These are phyloP conservation scores for Andrena minutula DNA, from an alignment of 2,888 invertebrate species.

Conservation along the genomic window DNA sequence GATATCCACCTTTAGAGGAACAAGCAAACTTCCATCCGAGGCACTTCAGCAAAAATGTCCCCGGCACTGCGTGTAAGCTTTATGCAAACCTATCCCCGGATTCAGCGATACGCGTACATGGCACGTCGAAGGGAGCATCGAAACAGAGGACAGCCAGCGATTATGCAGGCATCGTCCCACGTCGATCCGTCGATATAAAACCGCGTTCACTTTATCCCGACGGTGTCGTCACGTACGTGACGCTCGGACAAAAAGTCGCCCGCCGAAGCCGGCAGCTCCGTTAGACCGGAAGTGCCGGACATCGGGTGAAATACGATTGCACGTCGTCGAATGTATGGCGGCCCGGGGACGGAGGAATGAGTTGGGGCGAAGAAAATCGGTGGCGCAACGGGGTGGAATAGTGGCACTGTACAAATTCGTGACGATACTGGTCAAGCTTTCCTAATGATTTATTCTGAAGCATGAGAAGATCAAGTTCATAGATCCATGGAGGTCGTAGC, in stretches of 20 bases:
- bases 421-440: not conserved
- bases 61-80: not conserved
- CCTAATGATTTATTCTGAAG: too few relatives aligned
- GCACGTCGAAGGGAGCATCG: constrained; percentile 43
- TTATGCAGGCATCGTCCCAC: constrained; percentile 44
- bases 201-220: constrained; percentile 38
- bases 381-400: not conserved
- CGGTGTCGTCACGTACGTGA: constrained; percentile 54
- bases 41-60: constrained; percentile 6
- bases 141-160: constrained; percentile 19
- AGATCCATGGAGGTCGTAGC: too few relatives aligned
- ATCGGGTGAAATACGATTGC: constrained; percentile 73
- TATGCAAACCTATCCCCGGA: constrained; percentile 10
- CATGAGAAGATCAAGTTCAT: too few relatives aligned
- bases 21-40: not conserved
- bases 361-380: not conserved
- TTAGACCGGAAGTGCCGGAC: constrained; percentile 69
- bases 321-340: constrained; percentile 52
- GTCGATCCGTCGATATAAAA: constrained; percentile 45
- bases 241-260: constrained; percentile 58
- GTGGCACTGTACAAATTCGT: constrained; percentile 18
- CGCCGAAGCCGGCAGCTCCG: constrained; percentile 33
- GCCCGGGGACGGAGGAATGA: constrained; percentile 7
- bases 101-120: constrained; percentile 34
- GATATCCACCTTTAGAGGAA: too few relatives aligned